Base-by-base conservation (phyloP, 1,140 invertebrate genomes). In the Drosophila burlai region DNA sequence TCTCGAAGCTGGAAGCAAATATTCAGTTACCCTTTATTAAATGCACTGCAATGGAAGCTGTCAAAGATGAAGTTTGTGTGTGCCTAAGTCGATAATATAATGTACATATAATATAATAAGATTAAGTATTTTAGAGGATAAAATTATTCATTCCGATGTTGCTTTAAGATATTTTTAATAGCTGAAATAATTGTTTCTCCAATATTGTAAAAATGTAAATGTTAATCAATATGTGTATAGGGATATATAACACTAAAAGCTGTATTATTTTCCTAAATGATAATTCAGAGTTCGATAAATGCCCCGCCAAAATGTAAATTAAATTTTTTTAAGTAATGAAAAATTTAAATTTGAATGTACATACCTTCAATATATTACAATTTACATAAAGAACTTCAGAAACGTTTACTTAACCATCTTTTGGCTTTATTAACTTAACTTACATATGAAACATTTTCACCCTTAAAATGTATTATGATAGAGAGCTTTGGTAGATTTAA, bases 1-100 rank as follows among this genome's bases (percentile, higher is more conserved):
- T 31, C 24, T 31, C 38, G 2, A 57, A 11, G 1, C 13, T 38
- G 18, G 8, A 34, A 55, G 5, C 40, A 50, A 71, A 55, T 55
- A n/a, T 1, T 5, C 6, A 3, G 24, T 24, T 68, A 55, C 63
- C n/a, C 63, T 71, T 24, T 47, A 8, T 18, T 9, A n/a, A 29
- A 29, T 18, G 26, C 52, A 24, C 34, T 38, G 13, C 11, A 43
- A 38, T 36, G 8, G n/a, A 2, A 16, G 8, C 31, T 36, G 13
- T 43, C 8, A 18, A 29, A 15, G 2, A 7, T 8, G 11, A 3
- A 9, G 15, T 29, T 15, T 10, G 3, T 2, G 21, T 24, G 7
- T 49, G 7, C 15, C 8, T 4, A 9, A 9, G 8, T 9, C 7
- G 10, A 9, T 26, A 11, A 47, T 24, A 26, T 10, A 11, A 13